Base-by-base conservation (phyloP, 1,140 invertebrate species). In the Luehdorfia chinensis region DNA sequence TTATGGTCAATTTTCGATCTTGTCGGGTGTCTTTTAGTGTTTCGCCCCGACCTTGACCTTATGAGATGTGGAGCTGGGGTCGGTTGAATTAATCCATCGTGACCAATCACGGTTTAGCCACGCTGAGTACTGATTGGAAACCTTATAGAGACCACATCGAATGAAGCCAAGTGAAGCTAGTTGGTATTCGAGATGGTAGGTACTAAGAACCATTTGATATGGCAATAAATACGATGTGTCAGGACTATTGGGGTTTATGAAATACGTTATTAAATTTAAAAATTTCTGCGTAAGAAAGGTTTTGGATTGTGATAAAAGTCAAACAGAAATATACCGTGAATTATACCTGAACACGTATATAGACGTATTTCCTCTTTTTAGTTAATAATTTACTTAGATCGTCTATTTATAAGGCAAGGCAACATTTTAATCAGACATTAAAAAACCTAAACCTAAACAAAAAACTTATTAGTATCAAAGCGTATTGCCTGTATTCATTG, bases 41-140 rank as follows among this genome's bases (percentile, higher is more conserved):
- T 50, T 52, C n/a, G 47, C 27, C 27, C 12, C 51, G 68, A 66
- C 75, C 78, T 83, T 83, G 75, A 78, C 73, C 71, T 67, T 57
- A 13, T 31, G 21, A 25, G 53, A 59, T 56, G 50, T 52, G 43
- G 54, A 43, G 45, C 45, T 31, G n/a, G 11, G 28, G 4, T 28
- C 39, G 58, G 45, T 43, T 28, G 47, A 39, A 27, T 57, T 76
- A 76, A 78, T 77, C 63, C 66, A 63, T 70, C 64, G 72, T 77
- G 66, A 75, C 74, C 55, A 78, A 77, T 77, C 48, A 54, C 37
- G 8, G 41, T 19, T 76, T 72, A 48, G 64, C 28, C 50, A 75
- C 68, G 67, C 56, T 55, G 58, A 54, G 52, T 66, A 73, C 68
- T 69, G 73, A 76, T 76, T 75, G 63, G 66, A 48, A 57, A 60